A percentile compares a stretch with the other conserved stretches of the same genome.
Evolutionary conservation across 1,140 invertebrate genomes (phyloP).

Genomic region (Drosophila orosa): DNA sequence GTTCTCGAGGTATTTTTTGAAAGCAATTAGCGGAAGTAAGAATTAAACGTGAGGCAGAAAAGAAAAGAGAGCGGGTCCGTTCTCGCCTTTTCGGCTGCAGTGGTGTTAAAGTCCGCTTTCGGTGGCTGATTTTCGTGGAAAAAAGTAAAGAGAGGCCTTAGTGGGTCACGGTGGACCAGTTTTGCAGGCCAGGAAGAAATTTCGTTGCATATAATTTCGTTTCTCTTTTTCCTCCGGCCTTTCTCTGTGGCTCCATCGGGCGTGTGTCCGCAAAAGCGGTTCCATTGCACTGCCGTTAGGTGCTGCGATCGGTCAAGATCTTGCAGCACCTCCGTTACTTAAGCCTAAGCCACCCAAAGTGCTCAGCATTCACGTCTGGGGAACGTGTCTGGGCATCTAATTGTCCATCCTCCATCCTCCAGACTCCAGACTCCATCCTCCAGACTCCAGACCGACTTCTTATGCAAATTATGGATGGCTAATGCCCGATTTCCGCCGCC

Average conservation of each 20-base stretch:
- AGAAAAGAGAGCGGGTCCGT: conserved; percentile 22
- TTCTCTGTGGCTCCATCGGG: conserved; percentile 27
- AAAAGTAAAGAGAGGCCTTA: conserved; percentile 45
- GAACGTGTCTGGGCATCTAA: conserved; percentile 60
- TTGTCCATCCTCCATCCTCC: conserved; percentile 31
- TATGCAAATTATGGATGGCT: conserved; percentile 66
- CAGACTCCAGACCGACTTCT: conserved; percentile 42
- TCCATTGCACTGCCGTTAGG: conserved; percentile 49
- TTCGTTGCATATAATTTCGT: conserved; percentile 68
- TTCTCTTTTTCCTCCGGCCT: conserved; percentile 28
- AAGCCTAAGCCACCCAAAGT: conserved; percentile 49
- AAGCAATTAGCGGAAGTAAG: conserved; percentile 22
- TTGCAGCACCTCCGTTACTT: conserved; percentile 22
- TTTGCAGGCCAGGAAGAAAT: conserved; percentile 71
- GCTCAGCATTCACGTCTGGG: conserved; percentile 36
- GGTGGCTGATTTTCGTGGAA: conserved; percentile 35
- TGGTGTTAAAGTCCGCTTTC: conserved; percentile 26
- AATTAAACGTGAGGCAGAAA: conserved; percentile 33
- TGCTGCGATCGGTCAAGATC: conserved; percentile 36
- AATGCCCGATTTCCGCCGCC: conserved; percentile 72
- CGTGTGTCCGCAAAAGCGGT: conserved; percentile 8
- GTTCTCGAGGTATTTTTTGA: conserved; percentile 33
- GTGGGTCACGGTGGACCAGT: conserved; percentile 79
- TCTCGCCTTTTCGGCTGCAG: background rate
- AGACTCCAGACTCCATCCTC: conserved; percentile 40